These are phyloP conservation scores for Tortrix viridana DNA, from an alignment of 2,888 invertebrate genomes.

Conservation along the genomic window DNA sequence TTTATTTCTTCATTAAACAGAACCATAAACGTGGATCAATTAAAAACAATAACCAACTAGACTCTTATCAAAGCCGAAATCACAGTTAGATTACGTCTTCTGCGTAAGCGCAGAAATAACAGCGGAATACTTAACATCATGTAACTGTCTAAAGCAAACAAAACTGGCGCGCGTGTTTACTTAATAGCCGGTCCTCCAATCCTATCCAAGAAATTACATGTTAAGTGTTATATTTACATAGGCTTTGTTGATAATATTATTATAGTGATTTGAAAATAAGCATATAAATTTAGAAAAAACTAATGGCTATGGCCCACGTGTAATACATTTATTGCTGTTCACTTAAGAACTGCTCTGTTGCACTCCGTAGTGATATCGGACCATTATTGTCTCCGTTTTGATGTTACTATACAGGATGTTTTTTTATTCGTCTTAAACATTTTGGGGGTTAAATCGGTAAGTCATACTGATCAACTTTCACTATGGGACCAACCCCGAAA, in stretches of 20 bases:
- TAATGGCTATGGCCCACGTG: too few relatives aligned
- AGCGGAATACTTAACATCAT: slow-evolving; percentile 25
- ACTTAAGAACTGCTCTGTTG: too few relatives aligned
- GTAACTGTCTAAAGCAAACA: slow-evolving; percentile 25
- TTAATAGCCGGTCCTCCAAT: slow-evolving; percentile 19
- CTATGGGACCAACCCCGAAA: too few relatives aligned
- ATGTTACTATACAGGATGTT: too few relatives aligned
- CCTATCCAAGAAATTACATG: slow-evolving; percentile 14
- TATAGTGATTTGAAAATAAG: not conserved
- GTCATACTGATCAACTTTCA: too few relatives aligned
- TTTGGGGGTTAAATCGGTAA: too few relatives aligned
- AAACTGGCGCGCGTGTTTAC: slow-evolving; percentile 21
- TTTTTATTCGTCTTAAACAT: too few relatives aligned
- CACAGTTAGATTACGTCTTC: slow-evolving; percentile 19
- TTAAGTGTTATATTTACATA: slow-evolving; percentile 14
- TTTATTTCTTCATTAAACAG: not conserved
- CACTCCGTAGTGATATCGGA: too few relatives aligned
- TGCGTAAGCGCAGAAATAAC: slow-evolving; percentile 14
- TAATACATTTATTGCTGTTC: too few relatives aligned
- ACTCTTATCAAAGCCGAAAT: slow-evolving; percentile 7
- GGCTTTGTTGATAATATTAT: not conserved
- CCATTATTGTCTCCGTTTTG: too few relatives aligned
- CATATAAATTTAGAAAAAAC: not conserved
- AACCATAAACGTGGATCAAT: not conserved
- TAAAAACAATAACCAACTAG: not conserved